A percentile compares a stretch with the other conserved stretches of the same genome.
Conservation (phyloP, 1,140 invertebrate genomes). For the Leguminivora glycinivorella region DNA sequence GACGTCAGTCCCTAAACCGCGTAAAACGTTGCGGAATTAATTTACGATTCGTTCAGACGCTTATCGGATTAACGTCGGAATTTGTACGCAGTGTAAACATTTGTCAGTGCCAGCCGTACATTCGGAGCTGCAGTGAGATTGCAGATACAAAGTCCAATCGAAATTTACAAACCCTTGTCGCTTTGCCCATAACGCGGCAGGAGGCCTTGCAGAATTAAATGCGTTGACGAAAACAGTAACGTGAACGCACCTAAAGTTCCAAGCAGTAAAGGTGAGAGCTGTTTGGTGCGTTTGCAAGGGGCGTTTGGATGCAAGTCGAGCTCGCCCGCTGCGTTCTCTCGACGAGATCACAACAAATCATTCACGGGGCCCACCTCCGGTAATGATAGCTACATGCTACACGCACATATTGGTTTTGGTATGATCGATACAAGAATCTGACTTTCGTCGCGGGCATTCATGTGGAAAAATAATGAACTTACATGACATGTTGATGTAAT, state of each 20-base stretch:
- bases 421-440: constrained; percentile 22
- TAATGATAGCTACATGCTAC: constrained; percentile 67
- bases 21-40: constrained; percentile 40
- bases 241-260: constrained; percentile 48
- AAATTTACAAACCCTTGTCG: constrained; percentile 73
- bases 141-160: constrained; percentile 73
- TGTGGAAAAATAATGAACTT: constrained; percentile 27
- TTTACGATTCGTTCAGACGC: constrained; percentile 45
- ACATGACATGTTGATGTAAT: constrained; percentile 20
- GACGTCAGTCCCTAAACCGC: constrained; percentile 36
- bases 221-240: constrained; percentile 40
- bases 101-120: constrained; percentile 66
- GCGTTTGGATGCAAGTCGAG: constrained; percentile 65
- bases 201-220: constrained; percentile 72
- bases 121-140: constrained; percentile 64
- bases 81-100: constrained; percentile 74
- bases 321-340: constrained; percentile 70
- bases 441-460: constrained; percentile 23
- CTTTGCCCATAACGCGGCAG: constrained; percentile 69
- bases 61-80: constrained; percentile 68
- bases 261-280: constrained; percentile 46
- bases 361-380: constrained; percentile 68
- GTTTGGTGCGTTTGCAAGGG: constrained; percentile 36
- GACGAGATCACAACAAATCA: constrained; percentile 75
- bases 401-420: constrained; percentile 20